phyloP scores from a whole-genome alignment of 1,140 invertebrate species.

The Monomorium pharaonis region DNA sequence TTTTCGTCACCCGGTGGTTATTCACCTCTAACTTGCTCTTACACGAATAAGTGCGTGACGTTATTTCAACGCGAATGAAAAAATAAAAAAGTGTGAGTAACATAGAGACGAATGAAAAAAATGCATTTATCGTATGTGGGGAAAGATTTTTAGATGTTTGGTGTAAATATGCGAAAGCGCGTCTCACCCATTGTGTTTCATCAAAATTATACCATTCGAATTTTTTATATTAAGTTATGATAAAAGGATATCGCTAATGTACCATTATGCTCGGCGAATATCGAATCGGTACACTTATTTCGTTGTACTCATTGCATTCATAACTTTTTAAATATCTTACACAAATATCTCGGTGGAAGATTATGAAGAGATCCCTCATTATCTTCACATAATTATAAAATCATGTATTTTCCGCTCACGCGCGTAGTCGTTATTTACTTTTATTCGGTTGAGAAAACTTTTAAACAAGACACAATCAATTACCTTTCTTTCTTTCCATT shows the following conservation, averaged over 20 bases:
- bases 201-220: neutral
- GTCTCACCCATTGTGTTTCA: too few species aligned
- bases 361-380: neutral
- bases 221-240: neutral
- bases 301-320: neutral
- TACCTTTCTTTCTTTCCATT: neutral
- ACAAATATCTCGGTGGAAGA: neutral
- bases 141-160: neutral
- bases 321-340: neutral
- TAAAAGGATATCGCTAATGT: neutral
- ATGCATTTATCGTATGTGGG: neutral
- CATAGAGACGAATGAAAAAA: neutral
- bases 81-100: neutral
- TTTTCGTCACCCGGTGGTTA: constrained; percentile 23
- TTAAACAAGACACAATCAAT: constrained; percentile 3
- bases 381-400: constrained; percentile 14
- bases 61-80: neutral
- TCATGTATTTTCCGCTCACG: neutral
- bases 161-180: neutral
- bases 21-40: neutral
- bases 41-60: neutral
- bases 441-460: neutral
- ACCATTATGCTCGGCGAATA: neutral
- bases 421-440: neutral
- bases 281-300: neutral